Evolutionary conservation across 2,888 invertebrate species (phyloP).

Genomic region (Dusona sp.): DNA sequence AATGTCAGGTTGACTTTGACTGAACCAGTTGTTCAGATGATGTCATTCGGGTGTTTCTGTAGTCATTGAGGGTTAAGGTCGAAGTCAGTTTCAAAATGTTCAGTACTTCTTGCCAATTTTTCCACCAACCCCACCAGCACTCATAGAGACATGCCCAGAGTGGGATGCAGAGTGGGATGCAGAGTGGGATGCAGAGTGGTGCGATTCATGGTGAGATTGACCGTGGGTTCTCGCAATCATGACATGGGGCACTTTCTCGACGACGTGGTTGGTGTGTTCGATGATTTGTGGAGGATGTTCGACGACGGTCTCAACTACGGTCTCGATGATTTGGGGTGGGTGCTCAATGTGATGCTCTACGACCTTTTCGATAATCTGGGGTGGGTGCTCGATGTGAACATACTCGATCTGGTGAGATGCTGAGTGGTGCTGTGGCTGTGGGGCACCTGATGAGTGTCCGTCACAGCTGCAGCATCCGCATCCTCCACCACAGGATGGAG

Average conservation of each 20-base stretch:
- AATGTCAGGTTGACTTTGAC: background rate
- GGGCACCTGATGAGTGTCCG: background rate
- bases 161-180: background rate
- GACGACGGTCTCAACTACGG: conserved; percentile 11
- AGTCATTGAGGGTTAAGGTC: background rate
- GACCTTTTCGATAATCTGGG: background rate
- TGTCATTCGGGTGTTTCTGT: background rate
- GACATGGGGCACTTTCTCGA: conserved; percentile 11
- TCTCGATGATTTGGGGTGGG: conserved; percentile 33
- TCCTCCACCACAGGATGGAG: background rate
- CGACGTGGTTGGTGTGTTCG: background rate
- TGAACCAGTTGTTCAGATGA: background rate
- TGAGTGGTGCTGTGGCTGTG: background rate
- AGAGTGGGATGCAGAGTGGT: background rate
- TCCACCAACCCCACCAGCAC: background rate
- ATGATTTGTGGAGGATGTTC: conserved; percentile 19
- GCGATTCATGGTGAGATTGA: background rate
- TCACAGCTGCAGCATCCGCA: background rate
- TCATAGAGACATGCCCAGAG: too few species aligned
- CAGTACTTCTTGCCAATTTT: background rate
- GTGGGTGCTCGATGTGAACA: conserved; percentile 31
- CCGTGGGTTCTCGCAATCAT: background rate
- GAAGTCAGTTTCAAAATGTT: background rate
- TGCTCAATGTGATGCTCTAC: conserved; percentile 32
- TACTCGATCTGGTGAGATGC: conserved; percentile 1